phyloP scores from a whole-genome alignment of 1,140 invertebrate species.

The Piezodorus guildinii region DNA sequence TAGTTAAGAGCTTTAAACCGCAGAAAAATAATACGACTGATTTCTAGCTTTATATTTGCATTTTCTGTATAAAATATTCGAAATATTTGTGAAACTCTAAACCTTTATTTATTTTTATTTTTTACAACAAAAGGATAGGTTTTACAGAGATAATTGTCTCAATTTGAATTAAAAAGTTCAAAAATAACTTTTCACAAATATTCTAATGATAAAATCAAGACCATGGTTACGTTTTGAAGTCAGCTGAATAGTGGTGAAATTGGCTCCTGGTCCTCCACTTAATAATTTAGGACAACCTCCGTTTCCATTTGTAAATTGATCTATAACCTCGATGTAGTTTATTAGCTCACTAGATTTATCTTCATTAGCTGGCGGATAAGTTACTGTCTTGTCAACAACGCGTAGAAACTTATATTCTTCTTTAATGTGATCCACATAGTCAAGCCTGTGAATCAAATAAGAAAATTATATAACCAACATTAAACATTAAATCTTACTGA shows the following conservation, averaged over 20 bases:
- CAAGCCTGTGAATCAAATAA: neutral
- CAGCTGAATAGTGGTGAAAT: neutral
- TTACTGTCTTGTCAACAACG: neutral
- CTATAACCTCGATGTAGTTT: neutral
- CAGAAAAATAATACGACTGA: too few relatives aligned
- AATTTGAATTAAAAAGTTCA: neutral
- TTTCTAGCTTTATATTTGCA: too few relatives aligned
- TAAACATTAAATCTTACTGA: too few relatives aligned
- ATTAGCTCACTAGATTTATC: neutral
- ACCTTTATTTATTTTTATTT: too few relatives aligned
- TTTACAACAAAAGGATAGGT: too few relatives aligned
- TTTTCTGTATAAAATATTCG: too few relatives aligned
- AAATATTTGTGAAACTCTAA: too few relatives aligned
- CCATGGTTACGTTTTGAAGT: neutral
- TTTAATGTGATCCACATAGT: neutral
- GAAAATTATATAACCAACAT: too few relatives aligned
- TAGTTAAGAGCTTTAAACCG: too few relatives aligned
- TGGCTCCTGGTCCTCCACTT: neutral
- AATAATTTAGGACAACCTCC: neutral
- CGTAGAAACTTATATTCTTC: neutral
- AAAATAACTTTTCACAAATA: slow-evolving; percentile 1
- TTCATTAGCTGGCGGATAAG: neutral
- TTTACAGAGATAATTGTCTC: too few relatives aligned
- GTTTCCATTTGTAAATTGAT: neutral
- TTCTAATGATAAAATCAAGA: neutral